Base-by-base conservation (phyloP, 2,797 vertebrate genomes). In the Threskiornis aethiopicus region DNA sequence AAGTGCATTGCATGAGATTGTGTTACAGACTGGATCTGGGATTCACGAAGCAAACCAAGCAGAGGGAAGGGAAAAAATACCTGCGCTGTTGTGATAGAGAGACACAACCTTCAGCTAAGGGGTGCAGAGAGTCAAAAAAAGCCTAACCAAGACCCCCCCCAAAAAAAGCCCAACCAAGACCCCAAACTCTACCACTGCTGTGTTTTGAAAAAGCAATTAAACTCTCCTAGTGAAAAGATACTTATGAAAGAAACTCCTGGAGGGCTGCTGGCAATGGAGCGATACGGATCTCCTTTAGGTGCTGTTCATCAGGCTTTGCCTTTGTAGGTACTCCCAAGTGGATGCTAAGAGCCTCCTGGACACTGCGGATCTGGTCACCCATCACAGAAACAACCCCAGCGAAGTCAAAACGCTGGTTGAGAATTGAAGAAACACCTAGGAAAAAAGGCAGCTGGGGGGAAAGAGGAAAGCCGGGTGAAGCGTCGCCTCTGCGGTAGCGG, bases 341-440 rank as follows among this genome's bases (percentile, higher is more conserved):
- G 97, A 95, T 82, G 88, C 62, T 46, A 67, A 51, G 57, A 89
- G 86, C 61, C 81, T 93, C 89, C 95, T 95, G 97, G 84, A 62
- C 86, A 75, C 20, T 52, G 81, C 73, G 94, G 94, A 92, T 95
- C 86, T 2, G 84, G 54, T 84, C 76, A 37, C 57, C 71, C 81
- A 58, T 64, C 97, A 91, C 28, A 28, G 47, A 37, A 96, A 96
- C 18, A 88, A 91, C 69, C 82, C 13, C 25, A 55, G 46, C 9
- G 6, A 85, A 18, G n/a, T 25, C n/a, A 42, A 86, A 90, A 37
- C n/a, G 5, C 21, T 6, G 12, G 20, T 33, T 95, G 89, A 78
- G 92, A 96, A 94, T 4, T 29, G 64, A 70, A 46, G n/a, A 89
- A 92, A 79, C 39, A 65, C 73, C 44, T 22, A 9, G 39, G 64